phyloP scores from a whole-genome alignment of 2,113 vertebrate genomes.

The Grammomys surdaster region DNA sequence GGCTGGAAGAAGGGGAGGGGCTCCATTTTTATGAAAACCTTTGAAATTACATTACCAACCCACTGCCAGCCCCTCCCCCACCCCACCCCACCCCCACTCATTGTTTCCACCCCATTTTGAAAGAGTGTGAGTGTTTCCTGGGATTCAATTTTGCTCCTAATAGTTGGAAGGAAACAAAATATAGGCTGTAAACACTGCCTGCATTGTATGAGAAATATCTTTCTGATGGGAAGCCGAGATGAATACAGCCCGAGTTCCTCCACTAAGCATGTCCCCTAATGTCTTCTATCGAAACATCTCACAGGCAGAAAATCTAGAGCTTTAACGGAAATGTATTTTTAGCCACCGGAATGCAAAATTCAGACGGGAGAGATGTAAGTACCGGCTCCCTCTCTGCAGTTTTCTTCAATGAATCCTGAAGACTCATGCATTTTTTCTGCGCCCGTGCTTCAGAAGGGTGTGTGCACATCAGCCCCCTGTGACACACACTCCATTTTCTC shows the following conservation, averaged over 20 bases:
- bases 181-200: constrained; percentile 94
- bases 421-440: constrained; percentile 80
- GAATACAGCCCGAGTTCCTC: constrained; percentile 77
- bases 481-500: constrained; percentile 84
- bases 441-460: constrained; percentile 73
- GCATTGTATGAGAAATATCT: constrained; percentile 92
- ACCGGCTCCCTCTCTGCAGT: constrained; percentile 63
- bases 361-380: constrained; percentile 77
- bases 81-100: constrained; percentile 91
- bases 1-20: not conserved
- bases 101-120: constrained; percentile 96
- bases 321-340: constrained; percentile 83
- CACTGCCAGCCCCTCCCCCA: constrained; percentile 47
- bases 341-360: constrained; percentile 81
- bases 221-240: constrained; percentile 85
- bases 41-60: constrained; percentile 76
- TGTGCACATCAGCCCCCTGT: constrained; percentile 84
- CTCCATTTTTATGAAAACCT: constrained; percentile 49
- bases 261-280: constrained; percentile 60
- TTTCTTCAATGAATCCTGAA: constrained; percentile 83
- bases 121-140: constrained; percentile 96
- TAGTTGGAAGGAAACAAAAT: constrained; percentile 99
- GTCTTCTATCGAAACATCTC: constrained; percentile 77
- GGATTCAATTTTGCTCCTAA: constrained; percentile 99
- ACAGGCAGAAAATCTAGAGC: constrained; percentile 67